Evolutionary conservation across 92 coral and sea anemone genomes (phyloP).

Genomic region (Umimayanthus chanpuru): DNA sequence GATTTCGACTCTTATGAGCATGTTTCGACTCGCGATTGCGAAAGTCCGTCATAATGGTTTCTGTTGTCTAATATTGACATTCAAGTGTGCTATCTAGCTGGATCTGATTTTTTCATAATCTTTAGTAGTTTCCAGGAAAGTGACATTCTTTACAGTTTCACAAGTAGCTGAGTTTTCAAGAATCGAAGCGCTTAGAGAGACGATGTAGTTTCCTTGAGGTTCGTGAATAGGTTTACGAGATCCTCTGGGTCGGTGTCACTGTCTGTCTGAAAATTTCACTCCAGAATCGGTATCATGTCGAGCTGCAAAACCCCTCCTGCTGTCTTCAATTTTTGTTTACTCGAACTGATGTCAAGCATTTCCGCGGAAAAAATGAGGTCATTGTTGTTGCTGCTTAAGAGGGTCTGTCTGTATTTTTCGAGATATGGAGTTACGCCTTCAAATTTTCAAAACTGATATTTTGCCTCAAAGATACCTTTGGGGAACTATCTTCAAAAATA

Average conservation of each 20-base stretch:
- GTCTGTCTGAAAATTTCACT: background rate
- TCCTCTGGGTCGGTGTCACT: background rate
- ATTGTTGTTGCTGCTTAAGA: background rate
- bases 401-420: no score
- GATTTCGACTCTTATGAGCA: no score
- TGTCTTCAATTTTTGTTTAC: background rate
- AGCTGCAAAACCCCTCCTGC: background rate
- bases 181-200: background rate
- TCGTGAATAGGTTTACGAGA: background rate
- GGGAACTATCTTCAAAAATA: no score
- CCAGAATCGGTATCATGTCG: background rate
- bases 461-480: no score
- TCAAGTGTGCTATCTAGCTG: no score
- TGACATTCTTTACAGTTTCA: background rate
- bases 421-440: no score
- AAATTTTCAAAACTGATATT: no score
- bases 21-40: no score
- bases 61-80: no score
- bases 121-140: background rate
- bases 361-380: background rate
- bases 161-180: background rate
- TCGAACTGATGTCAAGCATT: background rate
- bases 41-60: no score
- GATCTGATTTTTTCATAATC: background rate
- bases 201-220: slow-evolving; percentile 5